Conservation (phyloP, 2,888 invertebrate genomes). For the Drosophila niveifrons region DNA sequence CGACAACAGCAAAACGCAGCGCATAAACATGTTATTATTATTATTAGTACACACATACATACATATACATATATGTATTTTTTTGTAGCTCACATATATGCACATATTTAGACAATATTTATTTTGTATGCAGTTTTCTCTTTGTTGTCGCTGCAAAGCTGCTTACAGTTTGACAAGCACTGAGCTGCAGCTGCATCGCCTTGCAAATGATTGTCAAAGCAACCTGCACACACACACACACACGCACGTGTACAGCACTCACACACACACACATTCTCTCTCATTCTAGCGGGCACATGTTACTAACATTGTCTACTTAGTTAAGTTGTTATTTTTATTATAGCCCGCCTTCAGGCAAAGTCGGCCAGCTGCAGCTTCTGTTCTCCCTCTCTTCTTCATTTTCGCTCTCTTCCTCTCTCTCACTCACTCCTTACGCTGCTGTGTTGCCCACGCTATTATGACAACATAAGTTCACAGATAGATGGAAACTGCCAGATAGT, state of each 20-base stretch:
- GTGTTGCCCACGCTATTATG: slow-evolving; percentile 60
- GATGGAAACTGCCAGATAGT: slow-evolving; percentile 35
- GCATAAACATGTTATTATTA: slow-evolving; percentile 12
- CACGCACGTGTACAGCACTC: slow-evolving; percentile 1
- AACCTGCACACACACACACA: slow-evolving; percentile 36
- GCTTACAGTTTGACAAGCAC: slow-evolving; percentile 66
- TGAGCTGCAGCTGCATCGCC: slow-evolving; percentile 32
- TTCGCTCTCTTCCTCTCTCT: not conserved
- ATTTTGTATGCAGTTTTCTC: slow-evolving; percentile 34
- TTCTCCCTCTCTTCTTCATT: not conserved
- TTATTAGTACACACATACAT: not conserved
- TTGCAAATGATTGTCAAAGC: slow-evolving; percentile 57
- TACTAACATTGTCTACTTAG: slow-evolving; percentile 64
- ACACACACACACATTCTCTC: slow-evolving; percentile 13
- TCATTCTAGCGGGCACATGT: slow-evolving; percentile 15
- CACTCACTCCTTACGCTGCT: not conserved
- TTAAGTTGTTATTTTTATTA: slow-evolving; percentile 78
- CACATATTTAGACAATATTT: not conserved
- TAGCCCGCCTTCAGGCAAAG: slow-evolving; percentile 52
- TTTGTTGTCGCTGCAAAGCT: slow-evolving; percentile 58
- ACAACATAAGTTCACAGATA: slow-evolving; percentile 63
- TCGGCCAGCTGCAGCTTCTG: slow-evolving; percentile 5
- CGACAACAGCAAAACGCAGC: slow-evolving; percentile 24
- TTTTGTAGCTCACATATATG: not conserved
- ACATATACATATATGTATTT: slow-evolving; percentile 8